Evolutionary conservation across 64 coral and sea anemone genomes (phyloP).

Genomic region (Montipora sp.): DNA sequence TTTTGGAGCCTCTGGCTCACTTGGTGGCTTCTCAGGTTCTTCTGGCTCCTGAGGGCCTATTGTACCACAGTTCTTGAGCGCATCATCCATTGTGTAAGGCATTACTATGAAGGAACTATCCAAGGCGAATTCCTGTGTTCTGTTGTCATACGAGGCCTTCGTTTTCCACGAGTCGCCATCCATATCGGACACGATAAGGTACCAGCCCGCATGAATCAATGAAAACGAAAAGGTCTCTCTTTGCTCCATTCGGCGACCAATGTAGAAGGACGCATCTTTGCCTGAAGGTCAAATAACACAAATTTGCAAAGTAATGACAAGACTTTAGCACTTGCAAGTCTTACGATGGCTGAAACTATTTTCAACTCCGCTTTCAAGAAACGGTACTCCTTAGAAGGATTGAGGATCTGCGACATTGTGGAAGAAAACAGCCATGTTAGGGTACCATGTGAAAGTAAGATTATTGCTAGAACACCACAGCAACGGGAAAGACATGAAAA

Average conservation of each 20-base stretch:
- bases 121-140: slow-evolving; percentile 45
- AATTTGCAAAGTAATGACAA: background rate
- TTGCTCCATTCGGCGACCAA: slow-evolving; percentile 41
- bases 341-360: too few species aligned
- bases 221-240: slow-evolving; percentile 68
- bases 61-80: slow-evolving; percentile 17
- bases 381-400: too few species aligned
- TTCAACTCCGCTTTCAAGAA: too few species aligned
- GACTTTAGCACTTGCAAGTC: background rate
- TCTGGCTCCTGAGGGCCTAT: slow-evolving; percentile 37
- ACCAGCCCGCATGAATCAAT: slow-evolving; percentile 62
- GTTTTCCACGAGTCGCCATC: slow-evolving; percentile 25
- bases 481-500: too few species aligned
- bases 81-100: slow-evolving; percentile 43
- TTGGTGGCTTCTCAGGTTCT: background rate
- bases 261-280: slow-evolving; percentile 66
- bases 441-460: too few species aligned
- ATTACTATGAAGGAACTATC: slow-evolving; percentile 56
- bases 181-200: slow-evolving; percentile 1
- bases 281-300: background rate
- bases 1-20: background rate
- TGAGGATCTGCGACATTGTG: too few species aligned
- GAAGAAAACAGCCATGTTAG: too few species aligned
- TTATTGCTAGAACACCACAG: too few species aligned
- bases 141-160: slow-evolving; percentile 8